Evolutionary conservation across 2,888 invertebrate species (phyloP), one percentile per base, ranked within the genome.

Genomic region (Pimpla rufipes): DNA sequence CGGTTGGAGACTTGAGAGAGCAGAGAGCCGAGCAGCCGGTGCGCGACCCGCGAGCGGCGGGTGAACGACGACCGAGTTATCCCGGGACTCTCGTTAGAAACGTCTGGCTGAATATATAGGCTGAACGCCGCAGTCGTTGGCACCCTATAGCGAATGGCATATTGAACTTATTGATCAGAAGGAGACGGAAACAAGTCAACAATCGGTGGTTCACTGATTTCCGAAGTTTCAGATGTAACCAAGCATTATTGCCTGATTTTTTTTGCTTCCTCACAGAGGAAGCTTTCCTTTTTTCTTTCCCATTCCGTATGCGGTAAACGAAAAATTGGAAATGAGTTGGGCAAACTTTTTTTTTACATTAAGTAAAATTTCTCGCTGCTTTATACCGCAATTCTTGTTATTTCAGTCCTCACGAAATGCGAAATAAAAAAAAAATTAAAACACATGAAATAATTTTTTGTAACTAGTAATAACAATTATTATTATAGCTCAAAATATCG

Each of bases 41-140:
- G 67, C 42, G 29, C 59, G 73, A 73, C 73, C 73, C 59, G 73
- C 42, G 35, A 5, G 29, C 29, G 29, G 29, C 42, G 35, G 57
- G 57, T n/a, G 35, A 73, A 73, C 73, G 45, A 42, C 73, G 73
- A 16, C 59, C 45, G 45, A 57, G 57, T 29, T 42, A 59, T 59
- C 45, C 18, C 16, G 45, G 55, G 57, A 73, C 59, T 35, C 59
- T 73, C 73, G 73, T 73, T 73, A 59, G 73, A 73, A 73, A 73
- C 73, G 59, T 47, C 73, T 59, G 73, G 59, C 16, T 73, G 59
- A 73, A 55, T 70, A 73, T 57, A 40, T 70, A 40, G 55, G 52
- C 11, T 40, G 52, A 55, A 55, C 37, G 18, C 40, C 40, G 40
- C 37, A 21, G 40, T 55, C 37, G 40, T 70, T 70, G 40, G 40